These are phyloP conservation scores for Lochmaea capreae DNA, from an alignment of 2,888 invertebrate genomes.

Conservation along the genomic window DNA sequence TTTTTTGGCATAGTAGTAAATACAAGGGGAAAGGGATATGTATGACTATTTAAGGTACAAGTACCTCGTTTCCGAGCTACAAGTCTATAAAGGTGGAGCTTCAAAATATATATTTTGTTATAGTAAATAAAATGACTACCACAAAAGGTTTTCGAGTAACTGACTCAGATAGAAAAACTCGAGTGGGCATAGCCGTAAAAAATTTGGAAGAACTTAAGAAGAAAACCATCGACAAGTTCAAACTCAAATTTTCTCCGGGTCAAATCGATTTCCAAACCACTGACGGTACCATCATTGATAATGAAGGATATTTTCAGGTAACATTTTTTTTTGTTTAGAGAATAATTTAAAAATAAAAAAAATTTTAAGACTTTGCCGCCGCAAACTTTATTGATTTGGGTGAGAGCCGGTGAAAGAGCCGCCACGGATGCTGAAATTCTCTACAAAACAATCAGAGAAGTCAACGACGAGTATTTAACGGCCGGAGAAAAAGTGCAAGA, in stretches of 20 bases:
- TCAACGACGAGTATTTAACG: slow-evolving; percentile 76
- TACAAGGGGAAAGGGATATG: no score
- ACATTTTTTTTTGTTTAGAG: neutral
- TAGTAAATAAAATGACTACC: slow-evolving; percentile 59
- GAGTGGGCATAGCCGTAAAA: slow-evolving; percentile 78
- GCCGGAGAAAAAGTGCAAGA: slow-evolving; percentile 79
- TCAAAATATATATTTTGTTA: no score
- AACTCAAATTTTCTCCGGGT: slow-evolving; percentile 56
- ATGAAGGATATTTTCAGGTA: slow-evolving; percentile 77
- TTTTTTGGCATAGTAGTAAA: no score
- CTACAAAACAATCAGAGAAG: slow-evolving; percentile 76
- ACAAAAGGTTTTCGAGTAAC: slow-evolving; percentile 81
- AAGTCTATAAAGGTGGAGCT: no score
- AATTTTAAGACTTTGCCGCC: slow-evolving; percentile 72
- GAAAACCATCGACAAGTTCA: slow-evolving; percentile 75
- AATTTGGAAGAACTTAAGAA: slow-evolving; percentile 74
- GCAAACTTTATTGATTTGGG: slow-evolving; percentile 78
- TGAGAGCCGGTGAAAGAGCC: slow-evolving; percentile 61
- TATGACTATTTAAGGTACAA: no score
- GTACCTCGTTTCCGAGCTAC: no score
- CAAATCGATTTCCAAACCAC: slow-evolving; percentile 62
- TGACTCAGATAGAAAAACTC: slow-evolving; percentile 74
- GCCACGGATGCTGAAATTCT: slow-evolving; percentile 76
- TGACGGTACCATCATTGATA: slow-evolving; percentile 79
- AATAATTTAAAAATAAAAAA: neutral